Base-by-base conservation (phyloP, 1,140 invertebrate genomes). In the Megalopta genalis region DNA sequence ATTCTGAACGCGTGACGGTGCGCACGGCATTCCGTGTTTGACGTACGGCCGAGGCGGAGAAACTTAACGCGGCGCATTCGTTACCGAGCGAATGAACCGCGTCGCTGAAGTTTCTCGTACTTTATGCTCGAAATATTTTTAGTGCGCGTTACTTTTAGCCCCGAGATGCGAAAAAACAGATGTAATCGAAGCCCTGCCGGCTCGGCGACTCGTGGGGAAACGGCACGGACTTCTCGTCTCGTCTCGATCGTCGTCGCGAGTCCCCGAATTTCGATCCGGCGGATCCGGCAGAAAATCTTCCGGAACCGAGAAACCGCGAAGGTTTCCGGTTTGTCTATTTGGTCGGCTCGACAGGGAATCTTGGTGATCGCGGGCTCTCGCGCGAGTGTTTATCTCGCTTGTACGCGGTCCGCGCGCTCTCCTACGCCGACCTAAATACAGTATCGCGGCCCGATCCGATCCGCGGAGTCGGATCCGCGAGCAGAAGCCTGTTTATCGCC, bases 81-180 rank as follows among this genome's bases (percentile, higher is more conserved):
- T 46, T 65, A 57, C 64, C 75, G 39, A 65, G 49, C 69, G 67
- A 80, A 80, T 42, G 32, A 57, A 73, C 62, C 70, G 42, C 37
- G n/a, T n/a, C 39, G 64, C 71, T 52, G 63, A 82, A 83, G 75
- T 86, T 84, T 88, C 82, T 54, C 68, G 77, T 63, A 49, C 62
- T 81, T 81, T 83, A 87, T 75, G 85, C 87, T 86, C 77, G 87
- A 83, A 77, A 89, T 90, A 91, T 90, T 91, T 90, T 90, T 90
- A 90, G 90, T 86, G 70, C 64, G 57, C 66, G 80, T 77, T 85
- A 83, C 88, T 90, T 90, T 90, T 90, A 89, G 88, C 83, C 42
- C 84, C 71, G 71, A 69, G 64, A 59, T 10, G 37, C 73, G 70
- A 77, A 77, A 73, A 67, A 39, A 68, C 27, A 54, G 60, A 63